Percentiles rank a stretch among this genome's conserved stretches.
Evolutionary conservation across 1,140 invertebrate genomes (phyloP).

Genomic region (Oreohelix idahoensis): DNA sequence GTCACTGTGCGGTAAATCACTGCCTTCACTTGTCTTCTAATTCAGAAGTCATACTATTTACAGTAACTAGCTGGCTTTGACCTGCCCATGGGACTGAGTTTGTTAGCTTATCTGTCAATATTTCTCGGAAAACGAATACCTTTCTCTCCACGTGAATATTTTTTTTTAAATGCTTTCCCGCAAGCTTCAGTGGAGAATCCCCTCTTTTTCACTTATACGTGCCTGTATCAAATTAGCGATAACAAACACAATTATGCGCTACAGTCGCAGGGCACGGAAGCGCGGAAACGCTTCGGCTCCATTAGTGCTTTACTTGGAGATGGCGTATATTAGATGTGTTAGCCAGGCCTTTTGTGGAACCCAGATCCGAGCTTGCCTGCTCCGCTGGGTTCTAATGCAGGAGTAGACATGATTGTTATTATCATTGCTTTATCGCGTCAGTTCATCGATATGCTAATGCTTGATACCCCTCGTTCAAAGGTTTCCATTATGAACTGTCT

Average conservation of each 20-base stretch:
- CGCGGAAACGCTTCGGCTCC: not conserved
- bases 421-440: slow-evolving; percentile 1
- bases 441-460: slow-evolving; percentile 10
- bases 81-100: too few species aligned
- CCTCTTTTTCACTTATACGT: not conserved
- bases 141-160: not conserved
- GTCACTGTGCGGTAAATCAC: too few species aligned
- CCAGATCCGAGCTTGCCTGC: not conserved
- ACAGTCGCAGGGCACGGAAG: not conserved
- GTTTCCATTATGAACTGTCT: slow-evolving; percentile 7
- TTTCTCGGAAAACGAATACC: not conserved
- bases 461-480: slow-evolving; percentile 14
- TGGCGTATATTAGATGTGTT: slow-evolving; percentile 14
- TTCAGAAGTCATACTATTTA: too few species aligned
- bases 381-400: slow-evolving; percentile 6
- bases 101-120: not conserved
- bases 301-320: slow-evolving; percentile 14
- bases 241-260: slow-evolving; percentile 30
- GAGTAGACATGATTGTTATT: slow-evolving; percentile 14
- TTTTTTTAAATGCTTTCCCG: not conserved
- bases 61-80: too few species aligned
- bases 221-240: slow-evolving; percentile 29
- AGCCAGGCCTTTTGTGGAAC: slow-evolving; percentile 1
- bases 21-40: too few species aligned
- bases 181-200: not conserved